phyloP scores from a whole-genome alignment of 2,797 vertebrate species.

The Neostethus bicornis region DNA sequence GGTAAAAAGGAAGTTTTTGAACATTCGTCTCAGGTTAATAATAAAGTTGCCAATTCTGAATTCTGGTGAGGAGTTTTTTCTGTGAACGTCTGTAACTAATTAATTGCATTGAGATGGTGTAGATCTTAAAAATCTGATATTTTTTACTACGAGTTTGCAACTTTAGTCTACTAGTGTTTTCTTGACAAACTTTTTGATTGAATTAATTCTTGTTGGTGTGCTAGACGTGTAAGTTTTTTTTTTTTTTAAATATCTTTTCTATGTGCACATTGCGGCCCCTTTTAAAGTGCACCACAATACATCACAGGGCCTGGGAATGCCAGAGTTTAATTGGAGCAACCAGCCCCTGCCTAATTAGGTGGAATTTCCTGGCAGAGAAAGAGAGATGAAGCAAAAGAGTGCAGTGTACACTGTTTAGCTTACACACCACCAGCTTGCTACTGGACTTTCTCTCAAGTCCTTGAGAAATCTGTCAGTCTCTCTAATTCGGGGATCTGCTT shows the following conservation, averaged over 20 bases:
- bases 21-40: too few relatives aligned
- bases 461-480: conserved; percentile 37
- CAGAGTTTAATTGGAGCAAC: conserved; percentile 75
- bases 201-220: conserved; percentile 32
- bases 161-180: conserved; percentile 32
- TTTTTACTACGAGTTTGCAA: too few relatives aligned
- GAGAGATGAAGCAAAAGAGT: conserved; percentile 33
- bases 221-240: conserved; percentile 22
- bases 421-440: background rate
- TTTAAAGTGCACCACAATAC: conserved; percentile 58
- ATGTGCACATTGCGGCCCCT: conserved; percentile 34
- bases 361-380: conserved; percentile 77
- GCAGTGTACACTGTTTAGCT: background rate
- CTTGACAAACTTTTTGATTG: conserved; percentile 31
- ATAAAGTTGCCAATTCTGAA: too few relatives aligned
- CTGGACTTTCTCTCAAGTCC: background rate
- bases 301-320: conserved; percentile 68
- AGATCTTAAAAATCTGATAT: too few relatives aligned
- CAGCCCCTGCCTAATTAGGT: conserved; percentile 75
- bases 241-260: conserved; percentile 28
- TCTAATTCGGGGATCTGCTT: conserved; percentile 21
- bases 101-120: too few relatives aligned
- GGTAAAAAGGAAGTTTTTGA: too few relatives aligned
- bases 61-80: too few relatives aligned
- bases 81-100: too few relatives aligned